Conservation (phyloP, 2,797 vertebrate species). For the Arnoldichthys spilopterus region DNA sequence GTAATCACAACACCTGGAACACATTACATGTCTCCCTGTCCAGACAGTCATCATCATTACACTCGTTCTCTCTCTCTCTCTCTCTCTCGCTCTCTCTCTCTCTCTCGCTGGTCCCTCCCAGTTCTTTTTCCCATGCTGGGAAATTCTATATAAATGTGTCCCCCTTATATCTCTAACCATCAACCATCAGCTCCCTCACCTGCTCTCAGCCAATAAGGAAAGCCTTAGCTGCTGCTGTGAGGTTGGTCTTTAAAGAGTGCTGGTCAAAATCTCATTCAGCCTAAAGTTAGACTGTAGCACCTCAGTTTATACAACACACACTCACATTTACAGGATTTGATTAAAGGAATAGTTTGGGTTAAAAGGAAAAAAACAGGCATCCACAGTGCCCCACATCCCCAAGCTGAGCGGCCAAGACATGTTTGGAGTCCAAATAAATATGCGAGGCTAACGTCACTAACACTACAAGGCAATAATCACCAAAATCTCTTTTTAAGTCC, state of each 20-base stretch:
- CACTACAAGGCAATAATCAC: too few relatives aligned
- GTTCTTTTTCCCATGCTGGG: neutral
- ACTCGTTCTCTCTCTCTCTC: neutral
- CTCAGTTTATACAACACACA: neutral
- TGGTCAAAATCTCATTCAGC: neutral
- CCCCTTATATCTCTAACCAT: neutral
- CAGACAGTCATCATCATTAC: slow-evolving; percentile 9
- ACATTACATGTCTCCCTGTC: slow-evolving; percentile 15
- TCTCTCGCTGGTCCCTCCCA: neutral
- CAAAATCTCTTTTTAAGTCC: too few relatives aligned
- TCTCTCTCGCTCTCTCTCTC: neutral
- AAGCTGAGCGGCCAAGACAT: too few relatives aligned
- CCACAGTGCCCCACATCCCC: too few relatives aligned
- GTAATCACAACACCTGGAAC: slow-evolving; percentile 25
- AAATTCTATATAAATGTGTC: too few relatives aligned
- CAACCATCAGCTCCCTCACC: neutral
- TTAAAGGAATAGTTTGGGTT: too few relatives aligned
- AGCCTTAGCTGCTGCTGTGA: neutral
- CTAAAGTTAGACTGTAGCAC: too few relatives aligned
- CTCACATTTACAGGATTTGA: too few relatives aligned
- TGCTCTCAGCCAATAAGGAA: neutral
- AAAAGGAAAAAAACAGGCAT: too few relatives aligned
- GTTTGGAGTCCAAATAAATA: too few relatives aligned
- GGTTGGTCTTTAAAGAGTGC: neutral
- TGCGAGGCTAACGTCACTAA: too few relatives aligned